phyloP scores from a whole-genome alignment of 2,113 vertebrate species.

The Oryzias melastigma region DNA sequence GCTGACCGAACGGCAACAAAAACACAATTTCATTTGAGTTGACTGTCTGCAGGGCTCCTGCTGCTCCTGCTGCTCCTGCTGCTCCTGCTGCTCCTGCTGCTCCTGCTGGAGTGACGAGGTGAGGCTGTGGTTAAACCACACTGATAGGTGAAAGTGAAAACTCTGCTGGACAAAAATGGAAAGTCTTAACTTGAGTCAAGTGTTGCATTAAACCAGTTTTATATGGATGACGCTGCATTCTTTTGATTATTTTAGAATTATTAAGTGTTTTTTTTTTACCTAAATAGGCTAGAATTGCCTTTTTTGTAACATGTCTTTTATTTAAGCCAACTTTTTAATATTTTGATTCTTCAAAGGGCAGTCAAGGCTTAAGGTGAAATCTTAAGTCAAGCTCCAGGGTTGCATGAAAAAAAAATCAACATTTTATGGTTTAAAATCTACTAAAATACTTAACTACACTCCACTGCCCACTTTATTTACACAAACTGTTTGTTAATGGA shows the following conservation, averaged over 20 bases:
- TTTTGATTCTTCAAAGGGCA: neutral
- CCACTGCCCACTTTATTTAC: too few species aligned
- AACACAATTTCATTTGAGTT: slow-evolving; percentile 5
- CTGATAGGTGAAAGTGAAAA: slow-evolving; percentile 16
- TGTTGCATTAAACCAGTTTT: neutral
- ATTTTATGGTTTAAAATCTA: too few species aligned
- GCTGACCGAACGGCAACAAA: slow-evolving; percentile 10
- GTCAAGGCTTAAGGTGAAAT: too few species aligned
- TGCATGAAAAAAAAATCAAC: too few species aligned
- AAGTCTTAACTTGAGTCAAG: neutral
- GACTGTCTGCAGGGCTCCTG: slow-evolving; percentile 14
- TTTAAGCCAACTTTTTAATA: neutral
- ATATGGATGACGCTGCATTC: neutral
- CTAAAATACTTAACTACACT: too few species aligned
- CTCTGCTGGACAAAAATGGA: slow-evolving; percentile 7
- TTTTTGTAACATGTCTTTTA: neutral
- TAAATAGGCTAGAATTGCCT: too few species aligned
- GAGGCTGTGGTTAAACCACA: slow-evolving; percentile 35
- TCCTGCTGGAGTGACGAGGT: slow-evolving; percentile 10
- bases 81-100: slow-evolving; percentile 20
- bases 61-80: slow-evolving; percentile 19
- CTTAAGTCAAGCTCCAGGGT: too few species aligned
- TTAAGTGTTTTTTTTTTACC: too few species aligned
- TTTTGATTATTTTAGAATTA: too few species aligned
- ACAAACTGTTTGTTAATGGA: too few species aligned